Conservation (phyloP, 1,140 invertebrate genomes). For the Drosophila athabasca region DNA sequence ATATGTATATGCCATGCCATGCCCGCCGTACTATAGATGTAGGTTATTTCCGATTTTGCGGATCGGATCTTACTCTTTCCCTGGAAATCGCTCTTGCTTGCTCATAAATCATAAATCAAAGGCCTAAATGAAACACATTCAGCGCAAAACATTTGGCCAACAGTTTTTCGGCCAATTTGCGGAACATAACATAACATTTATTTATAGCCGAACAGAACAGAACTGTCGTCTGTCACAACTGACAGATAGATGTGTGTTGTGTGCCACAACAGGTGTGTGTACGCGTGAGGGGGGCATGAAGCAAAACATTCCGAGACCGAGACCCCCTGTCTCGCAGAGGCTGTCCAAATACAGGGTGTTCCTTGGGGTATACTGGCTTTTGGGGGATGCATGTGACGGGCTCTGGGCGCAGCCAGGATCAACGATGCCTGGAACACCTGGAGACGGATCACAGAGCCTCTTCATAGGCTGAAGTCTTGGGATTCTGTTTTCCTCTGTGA, state of each 20-base stretch:
- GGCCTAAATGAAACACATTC: conserved; percentile 49
- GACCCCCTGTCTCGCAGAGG: too few relatives aligned
- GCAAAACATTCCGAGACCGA: too few relatives aligned
- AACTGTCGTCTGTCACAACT: conserved; percentile 27
- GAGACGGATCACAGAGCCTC: too few relatives aligned
- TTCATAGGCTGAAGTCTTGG: too few relatives aligned
- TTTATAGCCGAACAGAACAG: conserved; percentile 1
- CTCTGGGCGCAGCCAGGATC: too few relatives aligned
- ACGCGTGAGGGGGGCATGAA: too few relatives aligned
- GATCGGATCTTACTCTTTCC: conserved; percentile 20
- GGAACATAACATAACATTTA: conserved; percentile 11
- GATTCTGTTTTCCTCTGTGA: too few relatives aligned
- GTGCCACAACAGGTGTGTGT: conserved; percentile 11
- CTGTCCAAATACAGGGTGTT: too few relatives aligned
- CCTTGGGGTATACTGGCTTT: too few relatives aligned
- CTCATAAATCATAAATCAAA: conserved; percentile 65
- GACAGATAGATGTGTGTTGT: conserved; percentile 35
- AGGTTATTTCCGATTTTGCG: conserved; percentile 43
- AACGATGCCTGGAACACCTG: too few relatives aligned
- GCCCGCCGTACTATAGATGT: conserved; percentile 18
- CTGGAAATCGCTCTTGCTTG: conserved; percentile 43
- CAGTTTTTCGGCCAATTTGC: conserved; percentile 35
- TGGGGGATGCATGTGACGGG: too few relatives aligned
- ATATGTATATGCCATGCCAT: background rate
- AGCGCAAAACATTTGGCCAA: conserved; percentile 50